Base-by-base conservation (phyloP, 1,140 invertebrate genomes). In the Latrodectus geometricus region DNA sequence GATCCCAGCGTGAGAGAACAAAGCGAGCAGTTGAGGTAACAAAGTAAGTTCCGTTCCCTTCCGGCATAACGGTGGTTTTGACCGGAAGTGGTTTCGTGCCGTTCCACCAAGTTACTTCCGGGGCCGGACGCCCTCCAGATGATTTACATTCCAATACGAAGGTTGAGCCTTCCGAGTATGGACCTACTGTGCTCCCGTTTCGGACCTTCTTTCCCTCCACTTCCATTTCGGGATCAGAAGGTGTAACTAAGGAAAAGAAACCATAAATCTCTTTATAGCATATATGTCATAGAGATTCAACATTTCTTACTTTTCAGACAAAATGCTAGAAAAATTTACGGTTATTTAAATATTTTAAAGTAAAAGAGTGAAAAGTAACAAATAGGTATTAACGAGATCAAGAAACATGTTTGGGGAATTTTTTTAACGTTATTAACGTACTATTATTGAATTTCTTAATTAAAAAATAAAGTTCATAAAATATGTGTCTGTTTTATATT, bases 1-100 rank as follows among this genome's bases (percentile, higher is more conserved):
- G 91, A 92, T 97, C 96, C 75, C 94, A 94, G 54, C 96, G 93
- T 23, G 94, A 88, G 9, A 89, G 85, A 56, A 89, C 88, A 68
- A 90, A 89, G 20, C 89, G 54, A 23, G 87, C 88, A 12, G 88
- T 89, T 21, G 89, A 88, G 8, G 86, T 88, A 8, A 90, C 88
- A 52, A 80, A 77, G 56, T 77, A 79, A 9, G 82, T 86, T 12
- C 88, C 88, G 49, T 86, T 78, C 48, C 73, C 76, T 70, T 86
- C 82, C n/a, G 85, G 80, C 35, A 68, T 54, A 15, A 89, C 77
- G 17, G 83, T 83, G 8, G 86, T 85, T 74, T 90, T 89, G 21
- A 88, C 86, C 23, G 88, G 87, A 35, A 90, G 74, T 20, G 89
- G 86, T 20, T 87, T 65, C 2, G 89, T 88, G 17, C 89, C 89